Conservation (phyloP, 2,888 invertebrate genomes). For the Pyralis farinalis region DNA sequence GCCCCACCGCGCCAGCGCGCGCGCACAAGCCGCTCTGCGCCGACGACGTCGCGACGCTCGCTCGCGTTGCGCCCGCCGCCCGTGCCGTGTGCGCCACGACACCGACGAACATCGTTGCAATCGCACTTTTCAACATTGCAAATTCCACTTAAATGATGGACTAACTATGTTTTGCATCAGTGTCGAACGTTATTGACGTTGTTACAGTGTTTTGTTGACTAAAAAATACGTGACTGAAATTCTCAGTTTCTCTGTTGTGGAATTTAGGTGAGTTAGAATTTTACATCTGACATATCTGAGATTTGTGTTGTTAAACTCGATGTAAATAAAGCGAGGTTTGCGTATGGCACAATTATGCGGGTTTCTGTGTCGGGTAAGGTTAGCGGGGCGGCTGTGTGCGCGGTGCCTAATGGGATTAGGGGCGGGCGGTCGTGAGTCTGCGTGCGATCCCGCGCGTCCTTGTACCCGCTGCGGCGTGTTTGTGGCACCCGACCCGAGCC, state of each 20-base stretch:
- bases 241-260: conserved; percentile 11
- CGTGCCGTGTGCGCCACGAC: conserved; percentile 53
- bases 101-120: conserved; percentile 31
- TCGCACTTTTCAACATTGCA: conserved; percentile 42
- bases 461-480: conserved; percentile 29
- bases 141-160: conserved; percentile 37
- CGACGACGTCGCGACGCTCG: conserved; percentile 76
- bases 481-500: conserved; percentile 25
- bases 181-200: conserved; percentile 12
- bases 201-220: conserved; percentile 9
- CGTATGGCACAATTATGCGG: conserved; percentile 30
- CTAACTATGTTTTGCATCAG: conserved; percentile 46
- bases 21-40: conserved; percentile 69
- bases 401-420: conserved; percentile 56
- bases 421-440: conserved; percentile 38
- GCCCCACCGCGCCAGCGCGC: conserved; percentile 63
- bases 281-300: conserved; percentile 9
- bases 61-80: conserved; percentile 60
- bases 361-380: conserved; percentile 48
- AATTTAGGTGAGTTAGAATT: conserved; percentile 17
- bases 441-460: conserved; percentile 26
- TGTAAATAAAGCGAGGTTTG: conserved; percentile 17
- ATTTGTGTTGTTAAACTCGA: conserved; percentile 11
- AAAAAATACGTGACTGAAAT: conserved; percentile 4
- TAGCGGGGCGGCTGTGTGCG: conserved; percentile 43